These are phyloP conservation scores for Lochmaea capreae DNA, from an alignment of 2,888 invertebrate genomes.

Conservation along the genomic window DNA sequence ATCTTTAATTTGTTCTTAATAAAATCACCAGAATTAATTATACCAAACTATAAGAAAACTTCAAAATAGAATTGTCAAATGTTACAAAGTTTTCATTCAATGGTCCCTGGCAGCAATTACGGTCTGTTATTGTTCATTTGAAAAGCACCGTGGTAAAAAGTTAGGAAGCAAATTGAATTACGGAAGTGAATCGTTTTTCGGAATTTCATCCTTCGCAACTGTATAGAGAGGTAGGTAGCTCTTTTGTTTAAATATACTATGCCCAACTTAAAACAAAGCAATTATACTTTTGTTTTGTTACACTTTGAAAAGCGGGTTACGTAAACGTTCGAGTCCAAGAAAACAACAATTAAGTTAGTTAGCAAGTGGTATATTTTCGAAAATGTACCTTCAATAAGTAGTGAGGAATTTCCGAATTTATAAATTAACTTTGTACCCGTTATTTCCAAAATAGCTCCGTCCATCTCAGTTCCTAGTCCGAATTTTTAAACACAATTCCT, in stretches of 20 bases:
- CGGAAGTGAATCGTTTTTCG: neutral
- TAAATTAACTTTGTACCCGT: too few species aligned
- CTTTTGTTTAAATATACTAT: slow-evolving; percentile 1
- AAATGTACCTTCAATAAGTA: too few species aligned
- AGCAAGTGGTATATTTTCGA: too few species aligned
- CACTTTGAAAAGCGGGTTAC: too few species aligned
- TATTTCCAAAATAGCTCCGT: too few species aligned
- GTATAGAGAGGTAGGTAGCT: neutral
- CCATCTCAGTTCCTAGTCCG: too few species aligned
- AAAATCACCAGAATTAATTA: neutral
- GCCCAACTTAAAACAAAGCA: neutral
- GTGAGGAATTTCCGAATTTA: too few species aligned
- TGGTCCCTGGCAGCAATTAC: neutral
- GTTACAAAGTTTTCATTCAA: neutral
- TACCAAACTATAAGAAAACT: neutral
- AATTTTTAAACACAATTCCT: neutral
- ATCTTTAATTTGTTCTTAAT: too few species aligned
- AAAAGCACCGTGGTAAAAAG: neutral
- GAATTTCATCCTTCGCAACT: neutral
- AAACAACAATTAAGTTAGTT: too few species aligned
- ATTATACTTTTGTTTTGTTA: neutral
- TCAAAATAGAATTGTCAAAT: neutral
- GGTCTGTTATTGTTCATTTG: neutral
- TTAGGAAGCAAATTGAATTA: neutral
- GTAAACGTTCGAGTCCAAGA: too few species aligned